Evolutionary conservation across 2,113 vertebrate genomes (phyloP), one percentile per base, ranked within the genome.

Genomic region (Hippocampus comes): DNA sequence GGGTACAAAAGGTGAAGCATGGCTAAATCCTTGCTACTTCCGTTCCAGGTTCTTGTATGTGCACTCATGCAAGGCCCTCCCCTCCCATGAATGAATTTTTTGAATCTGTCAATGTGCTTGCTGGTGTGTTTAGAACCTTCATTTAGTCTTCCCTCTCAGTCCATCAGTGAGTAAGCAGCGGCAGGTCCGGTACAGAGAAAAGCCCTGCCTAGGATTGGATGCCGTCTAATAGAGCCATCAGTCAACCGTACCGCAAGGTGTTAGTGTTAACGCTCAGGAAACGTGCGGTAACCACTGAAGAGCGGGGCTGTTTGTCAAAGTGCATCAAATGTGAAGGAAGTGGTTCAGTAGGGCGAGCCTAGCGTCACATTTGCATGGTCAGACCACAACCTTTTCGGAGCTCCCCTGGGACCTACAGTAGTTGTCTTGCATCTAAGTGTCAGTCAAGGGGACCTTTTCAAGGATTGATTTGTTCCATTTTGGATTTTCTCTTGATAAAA

Each of bases 1-100:
- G 88, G 83, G 92, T 91, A 95, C 94, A 96, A 96, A 96, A 96
- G 94, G 93, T 94, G 94, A 96, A 95, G 96, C 95, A 95, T 96
- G 94, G 94, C 94, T 96, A 95, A 94, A 92, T 96, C 94, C 92
- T 94, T 96, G 96, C 95, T 95, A 91, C 89, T 94, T 78, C 84
- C 74, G 89, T 84, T 59, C 85, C 75, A 67, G 23, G 64, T 23
- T 83, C 71, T 76, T 86, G 81, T 84, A 78, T 86, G 82, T 79
- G 80, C 80, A 72, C 63, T 77, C 82, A 74, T 27, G 49, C 18
- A 60, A 75, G 70, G 72, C 63, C 75, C 70, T 72, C 65, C 53
- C 67, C 79, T 63, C 67, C 74, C 17, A 49, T 27, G 65, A 72
- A 56, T 71, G 73, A 69, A 80, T 82, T 75, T 78, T 67, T 78